Evolutionary conservation across 2,113 vertebrate species (phyloP), one percentile per base, ranked within the genome.

Genomic region (Ciconia maguari): DNA sequence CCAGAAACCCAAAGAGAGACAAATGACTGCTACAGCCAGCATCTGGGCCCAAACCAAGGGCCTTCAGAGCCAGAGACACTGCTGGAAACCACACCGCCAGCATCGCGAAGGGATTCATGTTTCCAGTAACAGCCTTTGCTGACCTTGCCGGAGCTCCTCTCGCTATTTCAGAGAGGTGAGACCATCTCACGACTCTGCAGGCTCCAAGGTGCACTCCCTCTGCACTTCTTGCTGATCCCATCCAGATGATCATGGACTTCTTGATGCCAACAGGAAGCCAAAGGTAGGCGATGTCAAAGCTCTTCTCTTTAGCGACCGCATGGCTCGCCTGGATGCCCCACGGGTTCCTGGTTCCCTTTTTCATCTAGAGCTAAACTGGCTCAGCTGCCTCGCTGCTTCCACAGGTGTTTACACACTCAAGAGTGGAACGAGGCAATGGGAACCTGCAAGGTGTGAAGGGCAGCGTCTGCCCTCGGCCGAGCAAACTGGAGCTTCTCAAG

Each of bases 241-340:
- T 4, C 54, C 62, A 9, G 48, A 48, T 16, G 7, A 52, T 4
- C 20, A 7, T 0, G 9, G 29, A 32, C 42, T 54, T 34, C 41
- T 29, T 2, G 2, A 18, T 15, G 21, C 75, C 74, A 70, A 17
- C 29, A n/a, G 20, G 48, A 57, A 82, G 49, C 38, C 51, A 38
- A 30, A 76, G 19, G 38, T 2, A 54, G 30, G 26, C 3, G 2
- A 4, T n/a, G 25, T 5, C 26, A 30, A 41, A 75, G 41, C 46
- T 84, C 57, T 72, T 13, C 64, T 75, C 48, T 44, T 46, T 18
- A 5, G 29, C 0, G 0, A 27, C 26, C 8, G 2, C 55, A 12
- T 3, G 2, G 30, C 54, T 90, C 29, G 54, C 55, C 71, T 38
- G 57, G 46, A 3, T 70, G 38, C 34, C 34, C 54, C 44, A 5